Conservation (phyloP, 2,797 vertebrate species). For the Okamejei kenojei region DNA sequence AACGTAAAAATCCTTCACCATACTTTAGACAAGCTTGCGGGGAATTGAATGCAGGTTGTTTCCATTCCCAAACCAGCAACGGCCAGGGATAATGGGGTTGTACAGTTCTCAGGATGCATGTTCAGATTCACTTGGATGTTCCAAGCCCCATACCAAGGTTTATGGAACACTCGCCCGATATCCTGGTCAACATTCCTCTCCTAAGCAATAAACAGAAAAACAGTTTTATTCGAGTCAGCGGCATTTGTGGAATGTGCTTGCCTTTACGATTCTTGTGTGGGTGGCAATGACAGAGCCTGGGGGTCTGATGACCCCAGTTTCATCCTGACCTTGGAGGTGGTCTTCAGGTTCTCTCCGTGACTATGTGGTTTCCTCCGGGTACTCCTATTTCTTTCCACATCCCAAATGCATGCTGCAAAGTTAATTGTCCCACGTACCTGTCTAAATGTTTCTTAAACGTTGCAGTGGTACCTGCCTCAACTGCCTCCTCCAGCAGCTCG, state of each 20-base stretch:
- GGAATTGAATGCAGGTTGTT: neutral
- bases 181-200: neutral
- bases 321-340: too few species aligned
- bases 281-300: too few species aligned
- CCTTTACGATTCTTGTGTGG: too few species aligned
- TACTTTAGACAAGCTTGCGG: neutral
- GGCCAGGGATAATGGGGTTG: neutral
- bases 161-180: neutral
- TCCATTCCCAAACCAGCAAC: neutral
- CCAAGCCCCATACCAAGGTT: neutral
- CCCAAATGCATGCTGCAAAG: too few species aligned
- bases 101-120: neutral
- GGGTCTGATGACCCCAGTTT: too few species aligned
- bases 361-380: too few species aligned
- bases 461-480: too few species aligned
- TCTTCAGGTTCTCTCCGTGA: too few species aligned
- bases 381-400: too few species aligned
- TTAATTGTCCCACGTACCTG: too few species aligned
- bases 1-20: neutral
- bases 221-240: neutral
- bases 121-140: neutral
- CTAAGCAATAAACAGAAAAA: neutral
- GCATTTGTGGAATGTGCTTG: neutral
- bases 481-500: too few species aligned
- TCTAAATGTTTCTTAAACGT: too few species aligned